phyloP scores from a whole-genome alignment of 2,888 invertebrate species.

The Agonopterix arenella region DNA sequence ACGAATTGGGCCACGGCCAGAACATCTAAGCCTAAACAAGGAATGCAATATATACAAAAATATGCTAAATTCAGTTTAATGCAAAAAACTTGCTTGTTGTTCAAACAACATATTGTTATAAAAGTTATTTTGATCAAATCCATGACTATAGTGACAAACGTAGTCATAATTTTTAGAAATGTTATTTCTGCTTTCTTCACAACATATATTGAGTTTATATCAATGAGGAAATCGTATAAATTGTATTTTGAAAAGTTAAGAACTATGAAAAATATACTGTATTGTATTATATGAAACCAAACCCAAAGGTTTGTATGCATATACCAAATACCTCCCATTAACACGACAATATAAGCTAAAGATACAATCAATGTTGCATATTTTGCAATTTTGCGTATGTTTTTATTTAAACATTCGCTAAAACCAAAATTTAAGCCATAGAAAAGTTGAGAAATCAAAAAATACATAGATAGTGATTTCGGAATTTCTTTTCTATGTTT shows the following conservation, averaged over 20 bases:
- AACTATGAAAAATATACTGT: neutral
- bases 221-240: constrained; percentile 2
- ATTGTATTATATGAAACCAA: neutral
- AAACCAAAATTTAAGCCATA: constrained; percentile 6
- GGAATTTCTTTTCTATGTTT: neutral
- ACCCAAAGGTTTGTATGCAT: neutral
- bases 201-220: neutral
- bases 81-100: neutral
- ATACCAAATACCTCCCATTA: neutral
- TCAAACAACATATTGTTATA: neutral
- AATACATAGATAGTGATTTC: neutral
- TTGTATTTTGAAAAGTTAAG: constrained; percentile 2
- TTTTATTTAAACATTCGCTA: neutral
- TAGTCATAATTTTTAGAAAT: neutral
- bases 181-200: neutral
- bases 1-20: neutral
- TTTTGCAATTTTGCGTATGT: neutral
- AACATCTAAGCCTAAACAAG: constrained; percentile 1
- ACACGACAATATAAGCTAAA: neutral
- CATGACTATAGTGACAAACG: neutral
- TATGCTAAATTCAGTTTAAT: neutral
- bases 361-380: neutral
- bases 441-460: neutral
- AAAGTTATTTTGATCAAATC: neutral
- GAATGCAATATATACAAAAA: neutral